A percentile compares a stretch with the other conserved stretches of the same genome.
Conservation (phyloP, 2,888 invertebrate genomes). For the Dioctria linearis region DNA sequence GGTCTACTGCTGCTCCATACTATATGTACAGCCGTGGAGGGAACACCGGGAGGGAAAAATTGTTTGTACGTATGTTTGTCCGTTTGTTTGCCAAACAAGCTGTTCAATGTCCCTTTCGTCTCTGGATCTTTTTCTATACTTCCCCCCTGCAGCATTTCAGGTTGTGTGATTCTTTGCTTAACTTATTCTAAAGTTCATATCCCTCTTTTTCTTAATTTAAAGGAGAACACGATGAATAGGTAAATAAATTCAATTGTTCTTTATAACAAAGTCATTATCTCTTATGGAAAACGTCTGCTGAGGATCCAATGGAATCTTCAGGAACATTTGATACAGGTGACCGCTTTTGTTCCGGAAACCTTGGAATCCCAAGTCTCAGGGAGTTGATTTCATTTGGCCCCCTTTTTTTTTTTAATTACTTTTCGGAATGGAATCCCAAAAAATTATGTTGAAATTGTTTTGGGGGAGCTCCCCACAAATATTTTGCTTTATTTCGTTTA, state of each 20-base stretch:
- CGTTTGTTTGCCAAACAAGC: slow-evolving; percentile 53
- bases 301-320: background rate
- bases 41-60: slow-evolving; percentile 42
- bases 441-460: background rate
- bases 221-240: slow-evolving; percentile 37
- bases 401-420: slow-evolving; percentile 8
- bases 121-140: background rate
- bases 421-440: slow-evolving; percentile 16
- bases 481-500: slow-evolving; percentile 11
- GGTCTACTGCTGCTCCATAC: slow-evolving; percentile 26
- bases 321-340: slow-evolving; percentile 34
- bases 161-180: slow-evolving; percentile 45
- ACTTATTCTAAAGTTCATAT: slow-evolving; percentile 25
- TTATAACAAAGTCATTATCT: slow-evolving; percentile 49
- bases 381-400: slow-evolving; percentile 20
- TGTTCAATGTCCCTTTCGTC: slow-evolving; percentile 13
- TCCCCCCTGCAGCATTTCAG: background rate
- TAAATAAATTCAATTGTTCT: slow-evolving; percentile 50
- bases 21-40: background rate
- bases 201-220: slow-evolving; percentile 24
- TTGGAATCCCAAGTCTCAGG: background rate
- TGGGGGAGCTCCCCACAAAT: slow-evolving; percentile 26
- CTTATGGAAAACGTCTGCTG: background rate
- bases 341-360: slow-evolving; percentile 22
- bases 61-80: slow-evolving; percentile 39